These are phyloP conservation scores for Strigamia crassipes DNA, from an alignment of 2,888 invertebrate genomes.

Conservation along the genomic window DNA sequence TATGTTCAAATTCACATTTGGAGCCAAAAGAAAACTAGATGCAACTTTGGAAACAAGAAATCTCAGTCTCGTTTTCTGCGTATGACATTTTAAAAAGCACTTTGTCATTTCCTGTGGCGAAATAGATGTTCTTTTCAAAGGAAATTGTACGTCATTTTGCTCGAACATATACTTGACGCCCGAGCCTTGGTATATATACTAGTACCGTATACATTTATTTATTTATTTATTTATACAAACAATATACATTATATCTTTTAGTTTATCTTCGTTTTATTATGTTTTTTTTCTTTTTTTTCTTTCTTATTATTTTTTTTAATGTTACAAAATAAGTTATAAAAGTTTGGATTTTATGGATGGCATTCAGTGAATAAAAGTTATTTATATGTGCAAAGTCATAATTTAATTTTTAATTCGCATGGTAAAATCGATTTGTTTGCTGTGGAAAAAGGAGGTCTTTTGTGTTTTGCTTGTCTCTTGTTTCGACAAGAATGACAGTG, in stretches of 20 bases:
- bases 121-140: conserved; percentile 6
- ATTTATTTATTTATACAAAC: background rate
- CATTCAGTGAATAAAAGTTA: background rate
- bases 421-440: conserved; percentile 14
- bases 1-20: conserved; percentile 4
- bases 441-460: background rate
- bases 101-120: conserved; percentile 21
- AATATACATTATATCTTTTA: background rate
- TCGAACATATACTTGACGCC: background rate
- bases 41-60: conserved; percentile 17
- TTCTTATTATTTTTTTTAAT: background rate
- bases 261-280: background rate
- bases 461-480: conserved; percentile 1
- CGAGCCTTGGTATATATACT: background rate
- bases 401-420: background rate
- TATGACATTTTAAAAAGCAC: conserved; percentile 10
- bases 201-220: too few species aligned
- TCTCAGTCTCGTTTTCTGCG: conserved; percentile 12
- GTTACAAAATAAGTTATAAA: background rate
- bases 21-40: background rate
- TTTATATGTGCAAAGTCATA: background rate
- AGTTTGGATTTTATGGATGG: background rate
- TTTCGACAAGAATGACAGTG: conserved; percentile 18
- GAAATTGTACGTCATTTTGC: conserved; percentile 16
- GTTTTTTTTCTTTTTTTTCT: background rate